A percentile compares a stretch with the other conserved stretches of the same genome.
Evolutionary conservation across 2,113 vertebrate species (phyloP).

Genomic region (Miniopterus natalensis): DNA sequence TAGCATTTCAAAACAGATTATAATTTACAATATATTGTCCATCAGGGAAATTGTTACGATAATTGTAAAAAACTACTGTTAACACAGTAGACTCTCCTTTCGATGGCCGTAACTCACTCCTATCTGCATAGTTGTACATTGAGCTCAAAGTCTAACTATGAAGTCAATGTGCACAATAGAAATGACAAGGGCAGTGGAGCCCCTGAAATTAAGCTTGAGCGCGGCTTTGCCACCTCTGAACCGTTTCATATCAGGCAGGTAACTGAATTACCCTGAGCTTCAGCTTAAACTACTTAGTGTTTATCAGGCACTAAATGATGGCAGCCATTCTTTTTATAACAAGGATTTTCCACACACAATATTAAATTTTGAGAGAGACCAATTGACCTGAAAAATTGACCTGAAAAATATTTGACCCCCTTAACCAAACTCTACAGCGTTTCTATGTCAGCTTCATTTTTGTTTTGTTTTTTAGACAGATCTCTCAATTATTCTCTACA

Average conservation of each 20-base stretch:
- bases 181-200: not conserved
- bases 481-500: not conserved
- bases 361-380: not conserved
- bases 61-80: not conserved
- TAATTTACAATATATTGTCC: not conserved
- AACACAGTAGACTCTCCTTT: not conserved
- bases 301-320: accelerated
- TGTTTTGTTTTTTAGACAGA: not conserved
- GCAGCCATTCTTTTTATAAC: accelerated
- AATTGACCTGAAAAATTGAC: not conserved
- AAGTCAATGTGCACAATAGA: accelerated
- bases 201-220: not conserved
- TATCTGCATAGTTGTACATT: not conserved
- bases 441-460: not conserved
- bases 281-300: no score
- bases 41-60: not conserved
- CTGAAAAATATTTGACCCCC: not conserved
- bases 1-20: not conserved
- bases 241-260: not conserved
- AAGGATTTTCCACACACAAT: not conserved
- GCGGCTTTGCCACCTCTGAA: not conserved
- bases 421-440: no score
- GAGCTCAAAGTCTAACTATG: accelerated
- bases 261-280: not conserved
- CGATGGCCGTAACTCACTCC: not conserved